Percentiles rank a stretch among this genome's conserved stretches.
Evolutionary conservation across 2,797 vertebrate genomes (phyloP).

Genomic region (Eidolon dupreanum): DNA sequence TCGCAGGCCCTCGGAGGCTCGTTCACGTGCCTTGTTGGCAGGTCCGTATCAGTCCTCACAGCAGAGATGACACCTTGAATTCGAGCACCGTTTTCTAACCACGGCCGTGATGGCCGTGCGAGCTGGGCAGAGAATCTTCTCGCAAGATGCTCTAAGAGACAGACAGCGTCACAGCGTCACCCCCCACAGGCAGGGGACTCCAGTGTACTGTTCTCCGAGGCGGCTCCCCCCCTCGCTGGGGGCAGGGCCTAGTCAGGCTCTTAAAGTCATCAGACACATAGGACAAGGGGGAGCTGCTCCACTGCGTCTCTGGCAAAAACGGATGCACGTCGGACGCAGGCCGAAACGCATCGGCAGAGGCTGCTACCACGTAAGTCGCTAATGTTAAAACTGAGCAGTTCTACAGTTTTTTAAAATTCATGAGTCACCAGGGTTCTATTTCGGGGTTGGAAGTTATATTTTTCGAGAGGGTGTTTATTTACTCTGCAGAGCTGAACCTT

Average conservation of each 20-base stretch:
- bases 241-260: background rate
- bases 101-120: too few relatives aligned
- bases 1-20: too few relatives aligned
- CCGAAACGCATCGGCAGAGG: background rate
- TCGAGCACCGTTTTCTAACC: background rate
- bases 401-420: background rate
- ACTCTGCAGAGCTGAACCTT: background rate
- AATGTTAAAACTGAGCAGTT: background rate
- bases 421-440: background rate
- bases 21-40: background rate
- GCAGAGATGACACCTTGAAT: background rate
- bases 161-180: background rate
- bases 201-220: background rate
- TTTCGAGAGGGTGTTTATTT: background rate
- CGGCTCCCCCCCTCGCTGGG: background rate
- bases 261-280: background rate
- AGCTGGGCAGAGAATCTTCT: background rate
- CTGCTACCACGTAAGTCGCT: rapidly evolving
- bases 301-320: background rate
- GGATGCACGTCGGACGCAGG: background rate
- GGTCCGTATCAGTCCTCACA: background rate
- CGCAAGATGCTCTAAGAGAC: background rate
- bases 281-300: too few relatives aligned
- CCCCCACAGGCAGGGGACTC: background rate
- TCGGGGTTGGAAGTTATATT: background rate